A percentile compares a stretch with the other conserved stretches of the same genome.
phyloP scores from a whole-genome alignment of 1,140 invertebrate species.

The Ooceraea biroi region DNA sequence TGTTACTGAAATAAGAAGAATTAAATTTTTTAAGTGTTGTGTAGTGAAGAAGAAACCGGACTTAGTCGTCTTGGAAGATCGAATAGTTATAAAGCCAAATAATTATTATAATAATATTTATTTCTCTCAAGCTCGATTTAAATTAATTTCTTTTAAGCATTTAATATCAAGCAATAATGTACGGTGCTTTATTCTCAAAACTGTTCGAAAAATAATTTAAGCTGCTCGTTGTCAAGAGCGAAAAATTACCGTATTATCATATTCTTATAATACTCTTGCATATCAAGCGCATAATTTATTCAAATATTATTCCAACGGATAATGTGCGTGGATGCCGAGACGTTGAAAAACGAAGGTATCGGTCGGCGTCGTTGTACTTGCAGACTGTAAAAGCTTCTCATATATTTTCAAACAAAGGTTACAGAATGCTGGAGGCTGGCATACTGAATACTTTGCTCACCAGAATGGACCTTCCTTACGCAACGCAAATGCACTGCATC shows the following conservation, averaged over 20 bases:
- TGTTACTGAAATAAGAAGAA: no score
- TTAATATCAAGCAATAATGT: background rate
- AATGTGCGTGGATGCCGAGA: background rate
- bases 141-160: slow-evolving; percentile 16
- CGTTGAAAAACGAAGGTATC: background rate
- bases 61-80: no score
- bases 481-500: slow-evolving; percentile 28
- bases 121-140: background rate
- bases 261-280: background rate
- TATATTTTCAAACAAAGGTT: slow-evolving; percentile 69
- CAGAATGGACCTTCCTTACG: slow-evolving; percentile 72
- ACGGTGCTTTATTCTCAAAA: background rate
- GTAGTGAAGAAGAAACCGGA: no score
- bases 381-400: background rate
- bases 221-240: background rate
- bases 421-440: slow-evolving; percentile 75
- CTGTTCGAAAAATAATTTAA: background rate
- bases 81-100: no score
- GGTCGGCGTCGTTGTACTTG: background rate
- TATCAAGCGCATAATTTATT: slow-evolving; percentile 29
- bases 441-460: slow-evolving; percentile 73
- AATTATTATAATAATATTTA: slow-evolving; percentile 33
- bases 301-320: slow-evolving; percentile 41
- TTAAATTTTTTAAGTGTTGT: no score
- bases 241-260: background rate